These are phyloP conservation scores for Nebria ingens DNA, from an alignment of 1,140 invertebrate species.

Conservation along the genomic window DNA sequence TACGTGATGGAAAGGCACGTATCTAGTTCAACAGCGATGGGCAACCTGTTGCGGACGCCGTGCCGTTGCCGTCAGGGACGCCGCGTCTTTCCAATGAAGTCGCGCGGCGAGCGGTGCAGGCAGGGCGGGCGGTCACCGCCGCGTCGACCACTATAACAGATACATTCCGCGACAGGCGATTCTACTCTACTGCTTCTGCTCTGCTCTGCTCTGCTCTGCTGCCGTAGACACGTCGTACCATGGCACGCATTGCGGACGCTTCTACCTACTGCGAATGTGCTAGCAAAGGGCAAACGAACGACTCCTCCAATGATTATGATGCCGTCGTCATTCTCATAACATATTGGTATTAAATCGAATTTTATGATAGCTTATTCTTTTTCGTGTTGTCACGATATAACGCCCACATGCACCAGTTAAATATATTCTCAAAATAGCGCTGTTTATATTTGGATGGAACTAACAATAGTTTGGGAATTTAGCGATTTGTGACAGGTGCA, in stretches of 20 bases:
- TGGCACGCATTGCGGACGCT: background rate
- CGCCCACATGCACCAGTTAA: background rate
- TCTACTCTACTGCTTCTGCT: background rate
- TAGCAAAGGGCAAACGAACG: background rate
- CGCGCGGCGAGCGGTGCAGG: background rate
- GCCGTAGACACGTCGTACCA: too few species aligned
- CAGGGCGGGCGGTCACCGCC: background rate
- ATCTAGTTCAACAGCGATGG: slow-evolving; percentile 8
- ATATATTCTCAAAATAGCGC: background rate
- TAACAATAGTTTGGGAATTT: background rate
- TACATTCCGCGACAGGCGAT: background rate
- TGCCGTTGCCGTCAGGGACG: background rate
- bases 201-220: background rate
- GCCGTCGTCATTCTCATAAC: background rate
- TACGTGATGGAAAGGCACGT: slow-evolving; percentile 1
- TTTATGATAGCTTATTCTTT: background rate
- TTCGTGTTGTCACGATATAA: background rate
- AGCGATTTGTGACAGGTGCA: too few species aligned
- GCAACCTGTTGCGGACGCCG: slow-evolving; percentile 5
- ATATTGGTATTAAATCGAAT: background rate
- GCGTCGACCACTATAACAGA: background rate
- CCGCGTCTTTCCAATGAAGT: background rate
- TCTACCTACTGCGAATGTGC: too few species aligned
- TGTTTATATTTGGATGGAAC: background rate
- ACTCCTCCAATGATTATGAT: too few species aligned